phyloP scores from a whole-genome alignment of 2,113 vertebrate species.

The Arizona elegans region DNA sequence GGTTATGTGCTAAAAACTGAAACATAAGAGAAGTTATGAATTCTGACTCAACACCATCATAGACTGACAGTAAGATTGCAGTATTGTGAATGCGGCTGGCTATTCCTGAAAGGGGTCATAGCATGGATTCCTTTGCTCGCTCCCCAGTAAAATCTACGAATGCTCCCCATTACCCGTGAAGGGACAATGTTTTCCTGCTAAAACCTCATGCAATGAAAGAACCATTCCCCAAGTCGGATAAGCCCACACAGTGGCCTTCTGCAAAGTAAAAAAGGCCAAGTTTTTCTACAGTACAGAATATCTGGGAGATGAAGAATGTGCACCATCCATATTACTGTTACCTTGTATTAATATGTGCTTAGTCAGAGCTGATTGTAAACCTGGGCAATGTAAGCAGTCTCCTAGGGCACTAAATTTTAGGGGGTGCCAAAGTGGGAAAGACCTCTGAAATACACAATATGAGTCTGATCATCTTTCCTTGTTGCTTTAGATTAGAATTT shows the following conservation, averaged over 20 bases:
- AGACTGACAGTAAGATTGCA: not conserved
- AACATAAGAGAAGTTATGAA: not conserved
- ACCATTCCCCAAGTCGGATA: not conserved
- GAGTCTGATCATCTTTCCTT: not conserved
- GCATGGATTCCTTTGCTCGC: not conserved
- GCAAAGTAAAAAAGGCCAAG: not conserved
- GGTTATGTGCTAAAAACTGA: not conserved
- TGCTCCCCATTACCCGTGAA: not conserved
- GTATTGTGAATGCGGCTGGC: not conserved
- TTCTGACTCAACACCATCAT: not conserved
- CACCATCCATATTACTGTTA: not conserved
- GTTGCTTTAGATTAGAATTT: not conserved
- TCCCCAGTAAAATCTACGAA: not conserved
- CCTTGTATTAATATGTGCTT: not conserved
- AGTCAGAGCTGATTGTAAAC: not conserved
- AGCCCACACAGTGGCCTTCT: not conserved
- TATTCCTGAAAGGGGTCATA: not conserved
- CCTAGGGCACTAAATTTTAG: not conserved
- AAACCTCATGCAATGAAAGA: not conserved
- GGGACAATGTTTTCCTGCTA: not conserved
- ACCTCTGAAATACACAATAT: not conserved
- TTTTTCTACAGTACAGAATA: not conserved
- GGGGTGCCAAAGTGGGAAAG: not conserved
- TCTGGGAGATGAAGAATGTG: not conserved
- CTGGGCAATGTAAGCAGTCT: not conserved